These are phyloP conservation scores for Drosophila emarginata DNA, from an alignment of 2,888 invertebrate species.

Conservation along the genomic window DNA sequence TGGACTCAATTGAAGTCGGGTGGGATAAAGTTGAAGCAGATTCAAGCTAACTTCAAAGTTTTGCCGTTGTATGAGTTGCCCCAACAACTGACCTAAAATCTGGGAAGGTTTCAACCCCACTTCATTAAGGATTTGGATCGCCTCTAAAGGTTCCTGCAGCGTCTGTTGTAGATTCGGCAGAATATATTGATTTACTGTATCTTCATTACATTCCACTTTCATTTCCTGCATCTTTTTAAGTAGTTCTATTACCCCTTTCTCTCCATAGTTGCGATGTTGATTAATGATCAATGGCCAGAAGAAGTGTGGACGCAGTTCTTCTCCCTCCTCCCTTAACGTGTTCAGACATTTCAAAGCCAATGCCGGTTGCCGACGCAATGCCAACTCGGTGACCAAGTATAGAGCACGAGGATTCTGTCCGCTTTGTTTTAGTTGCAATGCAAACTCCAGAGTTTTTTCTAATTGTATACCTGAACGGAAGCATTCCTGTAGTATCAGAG, in stretches of 20 bases:
- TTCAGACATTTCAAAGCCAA: constrained; percentile 63
- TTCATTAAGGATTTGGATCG: constrained; percentile 65
- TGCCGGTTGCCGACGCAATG: constrained; percentile 81
- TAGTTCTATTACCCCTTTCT: constrained; percentile 83
- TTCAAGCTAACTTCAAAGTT: constrained; percentile 49
- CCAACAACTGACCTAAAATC: constrained; percentile 67
- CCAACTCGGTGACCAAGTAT: constrained; percentile 84
- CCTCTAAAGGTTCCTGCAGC: constrained; percentile 67
- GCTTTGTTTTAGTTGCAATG: constrained; percentile 62
- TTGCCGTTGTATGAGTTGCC: constrained; percentile 74
- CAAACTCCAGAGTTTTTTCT: constrained; percentile 77
- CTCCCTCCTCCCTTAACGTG: constrained; percentile 55
- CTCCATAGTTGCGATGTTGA: constrained; percentile 83
- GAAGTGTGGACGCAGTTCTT: constrained; percentile 84
- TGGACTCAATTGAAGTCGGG: constrained; percentile 83
- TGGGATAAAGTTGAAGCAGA: constrained; percentile 78
- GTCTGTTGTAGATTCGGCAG: constrained; percentile 83
- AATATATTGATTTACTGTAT: constrained; percentile 84
- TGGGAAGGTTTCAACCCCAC: constrained; percentile 53
- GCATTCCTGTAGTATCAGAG: constrained; percentile 85
- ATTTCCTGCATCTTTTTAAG: constrained; percentile 84
- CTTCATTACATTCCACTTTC: constrained; percentile 84
- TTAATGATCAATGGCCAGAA: constrained; percentile 87
- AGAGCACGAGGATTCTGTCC: constrained; percentile 80
- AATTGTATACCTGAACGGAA: constrained; percentile 83